phyloP scores from a whole-genome alignment of 2,113 vertebrate genomes.

The Tringa solitaria region DNA sequence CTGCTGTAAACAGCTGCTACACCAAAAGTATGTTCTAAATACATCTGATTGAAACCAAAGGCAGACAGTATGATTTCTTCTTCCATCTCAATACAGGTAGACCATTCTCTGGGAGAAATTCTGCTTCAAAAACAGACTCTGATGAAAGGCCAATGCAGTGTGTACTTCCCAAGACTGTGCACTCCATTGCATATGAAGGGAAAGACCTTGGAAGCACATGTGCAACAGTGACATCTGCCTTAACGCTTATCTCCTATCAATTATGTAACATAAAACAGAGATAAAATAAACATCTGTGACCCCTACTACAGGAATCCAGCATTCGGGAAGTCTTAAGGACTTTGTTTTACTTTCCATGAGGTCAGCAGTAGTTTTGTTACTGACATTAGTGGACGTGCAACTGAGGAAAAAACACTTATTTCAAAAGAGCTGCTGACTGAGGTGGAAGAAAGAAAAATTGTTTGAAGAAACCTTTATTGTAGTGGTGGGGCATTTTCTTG shows the following conservation, averaged over 20 bases:
- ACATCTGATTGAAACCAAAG: background rate
- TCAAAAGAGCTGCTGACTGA: background rate
- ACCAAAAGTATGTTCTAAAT: background rate
- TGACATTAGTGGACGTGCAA: background rate
- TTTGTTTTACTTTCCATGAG: background rate
- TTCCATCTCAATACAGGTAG: background rate
- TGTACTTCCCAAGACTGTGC: background rate
- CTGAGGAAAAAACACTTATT: background rate
- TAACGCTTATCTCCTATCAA: background rate
- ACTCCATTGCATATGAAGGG: background rate
- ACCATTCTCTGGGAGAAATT: background rate
- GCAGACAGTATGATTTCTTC: background rate
- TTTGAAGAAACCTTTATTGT: background rate
- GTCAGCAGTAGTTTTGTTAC: background rate
- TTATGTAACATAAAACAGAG: background rate
- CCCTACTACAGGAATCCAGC: background rate
- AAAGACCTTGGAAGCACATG: background rate
- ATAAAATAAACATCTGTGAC: background rate
- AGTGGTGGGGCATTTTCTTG: background rate
- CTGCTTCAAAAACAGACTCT: background rate
- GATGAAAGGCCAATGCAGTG: background rate
- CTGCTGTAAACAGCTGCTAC: background rate
- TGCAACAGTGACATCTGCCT: background rate
- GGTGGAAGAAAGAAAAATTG: background rate
- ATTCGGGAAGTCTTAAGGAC: background rate